A percentile compares a stretch with the other conserved stretches of the same genome.
Conservation (phyloP, 2,888 invertebrate species). For the Drosophila kanekoi region DNA sequence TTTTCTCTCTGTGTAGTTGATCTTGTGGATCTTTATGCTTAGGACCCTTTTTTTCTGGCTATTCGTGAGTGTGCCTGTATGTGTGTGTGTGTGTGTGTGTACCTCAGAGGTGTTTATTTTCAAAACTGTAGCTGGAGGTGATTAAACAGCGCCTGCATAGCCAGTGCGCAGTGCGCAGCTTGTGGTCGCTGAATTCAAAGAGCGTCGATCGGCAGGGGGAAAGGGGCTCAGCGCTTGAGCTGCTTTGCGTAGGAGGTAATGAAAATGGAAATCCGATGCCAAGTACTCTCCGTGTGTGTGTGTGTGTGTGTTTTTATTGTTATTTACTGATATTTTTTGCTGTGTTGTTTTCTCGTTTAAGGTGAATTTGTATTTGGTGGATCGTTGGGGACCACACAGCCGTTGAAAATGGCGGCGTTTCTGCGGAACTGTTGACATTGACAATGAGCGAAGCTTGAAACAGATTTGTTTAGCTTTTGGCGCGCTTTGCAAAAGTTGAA, state of each 20-base stretch:
- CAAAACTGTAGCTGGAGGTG: constrained; percentile 64
- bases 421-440: constrained; percentile 39
- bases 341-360: constrained; percentile 60
- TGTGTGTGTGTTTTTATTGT: constrained; percentile 28
- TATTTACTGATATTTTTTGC: constrained; percentile 45
- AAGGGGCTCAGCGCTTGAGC: constrained; percentile 9
- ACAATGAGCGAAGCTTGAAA: constrained; percentile 45
- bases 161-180: constrained; percentile 30
- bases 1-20: too few relatives aligned
- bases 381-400: constrained; percentile 62
- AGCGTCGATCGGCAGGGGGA: constrained; percentile 13
- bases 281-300: not conserved
- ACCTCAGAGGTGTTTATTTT: constrained; percentile 67
- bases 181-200: constrained; percentile 36
- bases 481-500: constrained; percentile 67
- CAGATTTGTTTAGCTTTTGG: constrained; percentile 51
- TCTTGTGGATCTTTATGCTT: constrained; percentile 7
- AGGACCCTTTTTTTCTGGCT: constrained; percentile 9
- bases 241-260: constrained; percentile 53
- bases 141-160: constrained; percentile 53
- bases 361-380: constrained; percentile 58
- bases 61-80: constrained; percentile 3
- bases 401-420: constrained; percentile 50
- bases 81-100: constrained; percentile 24
- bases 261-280: constrained; percentile 65